Percentiles rank a stretch among this genome's conserved stretches.
Conservation (phyloP, 2,888 invertebrate genomes). For the Tiphia femorata region DNA sequence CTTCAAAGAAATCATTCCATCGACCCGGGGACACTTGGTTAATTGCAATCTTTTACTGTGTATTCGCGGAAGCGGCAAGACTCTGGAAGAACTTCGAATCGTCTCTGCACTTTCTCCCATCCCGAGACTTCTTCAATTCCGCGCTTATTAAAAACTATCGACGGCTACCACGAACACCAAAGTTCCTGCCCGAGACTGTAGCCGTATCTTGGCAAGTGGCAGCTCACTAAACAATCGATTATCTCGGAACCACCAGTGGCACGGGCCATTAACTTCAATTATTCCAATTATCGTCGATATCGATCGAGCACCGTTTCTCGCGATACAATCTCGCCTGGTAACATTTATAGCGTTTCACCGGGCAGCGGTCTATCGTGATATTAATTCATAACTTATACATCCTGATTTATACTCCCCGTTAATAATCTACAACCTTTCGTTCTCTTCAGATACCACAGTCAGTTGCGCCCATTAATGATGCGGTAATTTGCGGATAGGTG, state of each 20-base stretch:
- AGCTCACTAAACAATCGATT: too few species aligned
- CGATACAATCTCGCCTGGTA: too few species aligned
- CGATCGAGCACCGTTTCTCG: conserved; percentile 1
- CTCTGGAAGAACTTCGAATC: conserved; percentile 3
- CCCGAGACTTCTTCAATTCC: conserved; percentile 1
- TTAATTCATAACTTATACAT: conserved; percentile 22
- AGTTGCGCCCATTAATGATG: conserved; percentile 37
- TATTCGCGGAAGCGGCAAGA: conserved; percentile 8
- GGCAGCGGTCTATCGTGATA: conserved; percentile 14
- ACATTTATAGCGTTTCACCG: too few species aligned
- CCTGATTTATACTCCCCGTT: conserved; percentile 14
- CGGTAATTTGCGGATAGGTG: conserved; percentile 35
- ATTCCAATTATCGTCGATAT: background rate
- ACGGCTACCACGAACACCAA: too few species aligned
- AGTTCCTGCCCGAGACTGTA: background rate
- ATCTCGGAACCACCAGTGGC: too few species aligned
- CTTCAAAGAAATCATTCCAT: background rate
- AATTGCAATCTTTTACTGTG: conserved; percentile 7
- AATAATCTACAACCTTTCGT: conserved; percentile 29
- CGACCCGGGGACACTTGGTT: background rate
- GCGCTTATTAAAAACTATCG: too few species aligned
- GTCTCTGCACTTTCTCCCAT: background rate
- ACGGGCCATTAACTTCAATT: background rate
- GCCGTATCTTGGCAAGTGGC: background rate
- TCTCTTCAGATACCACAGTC: conserved; percentile 26